Evolutionary conservation across 2,797 vertebrate genomes (phyloP).

Genomic region (Rhinichthys osculus): DNA sequence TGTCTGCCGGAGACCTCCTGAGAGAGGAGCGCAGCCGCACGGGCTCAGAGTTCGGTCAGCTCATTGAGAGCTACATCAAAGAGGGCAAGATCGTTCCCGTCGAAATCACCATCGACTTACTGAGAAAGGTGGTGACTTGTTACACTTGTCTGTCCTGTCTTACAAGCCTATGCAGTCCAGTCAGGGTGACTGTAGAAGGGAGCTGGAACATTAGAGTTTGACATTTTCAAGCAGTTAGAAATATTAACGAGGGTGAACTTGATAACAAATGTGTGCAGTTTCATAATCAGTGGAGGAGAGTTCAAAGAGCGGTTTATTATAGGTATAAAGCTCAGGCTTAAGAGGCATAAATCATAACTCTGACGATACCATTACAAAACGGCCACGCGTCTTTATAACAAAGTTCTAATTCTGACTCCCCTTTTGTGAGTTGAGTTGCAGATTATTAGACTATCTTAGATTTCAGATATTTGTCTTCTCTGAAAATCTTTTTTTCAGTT

Average conservation of each 20-base stretch:
- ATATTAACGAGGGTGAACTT: neutral
- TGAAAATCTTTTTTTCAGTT: neutral
- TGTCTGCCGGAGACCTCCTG: slow-evolving; percentile 95
- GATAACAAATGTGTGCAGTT: neutral
- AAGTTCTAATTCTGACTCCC: neutral
- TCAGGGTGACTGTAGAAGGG: neutral
- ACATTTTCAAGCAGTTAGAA: neutral
- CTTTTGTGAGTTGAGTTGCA: neutral
- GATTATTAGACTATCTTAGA: neutral
- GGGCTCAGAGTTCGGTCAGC: slow-evolving; percentile 88
- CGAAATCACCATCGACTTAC: slow-evolving; percentile 93
- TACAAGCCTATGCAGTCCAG: neutral
- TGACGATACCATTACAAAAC: neutral
- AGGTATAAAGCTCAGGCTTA: neutral
- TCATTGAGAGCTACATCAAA: slow-evolving; percentile 92
- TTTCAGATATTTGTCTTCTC: neutral
- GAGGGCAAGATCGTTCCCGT: slow-evolving; percentile 97
- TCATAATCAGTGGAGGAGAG: neutral
- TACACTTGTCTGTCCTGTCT: neutral
- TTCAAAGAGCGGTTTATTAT: neutral
- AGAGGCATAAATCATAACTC: neutral
- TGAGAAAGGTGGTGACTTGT: slow-evolving; percentile 87
- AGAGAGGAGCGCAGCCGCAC: slow-evolving; percentile 89
- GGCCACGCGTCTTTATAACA: neutral
- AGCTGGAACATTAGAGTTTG: neutral